Evolutionary conservation across 1,140 invertebrate genomes (phyloP), one percentile per base, ranked within the genome.

Genomic region (Pogonomyrmex californicus): DNA sequence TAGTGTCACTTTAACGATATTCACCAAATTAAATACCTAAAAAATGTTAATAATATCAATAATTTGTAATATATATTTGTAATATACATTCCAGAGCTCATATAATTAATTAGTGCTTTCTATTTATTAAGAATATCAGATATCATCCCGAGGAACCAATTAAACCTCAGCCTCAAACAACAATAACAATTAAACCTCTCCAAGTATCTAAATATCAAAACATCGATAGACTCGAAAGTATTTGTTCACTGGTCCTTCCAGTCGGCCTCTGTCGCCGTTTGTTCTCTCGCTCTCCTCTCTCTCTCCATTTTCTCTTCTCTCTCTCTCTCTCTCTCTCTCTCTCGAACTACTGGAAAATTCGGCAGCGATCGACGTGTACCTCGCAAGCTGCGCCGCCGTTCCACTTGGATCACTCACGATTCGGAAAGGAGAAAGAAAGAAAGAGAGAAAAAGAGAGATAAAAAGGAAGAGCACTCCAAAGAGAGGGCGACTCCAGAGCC

Each of bases 361-460:
- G 65, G 79, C 66, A 60, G 51, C 60, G 54, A 89, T 88, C 56
- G 75, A 79, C 62, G 62, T 56, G 65, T 71, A 86, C 71, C 51
- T 73, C 62, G 58, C 68, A 85, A 78, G 83, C 70, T 49, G 38
- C 44, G 30, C 38, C 54, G 75, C n/a, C 62, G 70, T 87, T 75
- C 65, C 81, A 90, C 49, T 71, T 86, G 88, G 77, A 87, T 41
- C 75, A 68, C 30, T 77, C 87, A 81, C 79, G 86, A 91, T 85
- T 88, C 79, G 87, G 76, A 79, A 88, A 82, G 41, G 65, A 79
- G 85, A 75, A 63, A 41, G 51, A 51, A 17, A 68, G n/a, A n/a
- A n/a, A n/a, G n/a, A n/a, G n/a, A 44, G 33, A 14, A 47, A 51
- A 51, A 41, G 47, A 65, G 54, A 33, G 38, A 49, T 49, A 51